Evolutionary conservation across 2,888 invertebrate species (phyloP).

Genomic region (Hyposoter didymator): DNA sequence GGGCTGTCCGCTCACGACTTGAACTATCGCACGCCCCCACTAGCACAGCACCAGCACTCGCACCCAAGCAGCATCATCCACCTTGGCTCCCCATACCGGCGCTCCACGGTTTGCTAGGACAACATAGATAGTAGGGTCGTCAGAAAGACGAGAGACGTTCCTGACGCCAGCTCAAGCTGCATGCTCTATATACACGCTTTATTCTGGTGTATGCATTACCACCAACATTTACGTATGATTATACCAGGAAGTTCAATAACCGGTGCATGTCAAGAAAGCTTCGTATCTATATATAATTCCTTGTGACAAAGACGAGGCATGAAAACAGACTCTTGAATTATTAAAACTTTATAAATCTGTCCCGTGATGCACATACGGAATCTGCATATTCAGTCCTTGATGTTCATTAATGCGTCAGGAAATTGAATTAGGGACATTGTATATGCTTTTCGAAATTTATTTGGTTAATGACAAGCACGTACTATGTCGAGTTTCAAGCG

Average conservation of each 20-base stretch:
- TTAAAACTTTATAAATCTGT: neutral
- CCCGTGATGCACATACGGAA: neutral
- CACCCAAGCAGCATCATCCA: slow-evolving; percentile 81
- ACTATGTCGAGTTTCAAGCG: neutral
- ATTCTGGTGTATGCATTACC: slow-evolving; percentile 51
- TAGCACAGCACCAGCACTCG: slow-evolving; percentile 76
- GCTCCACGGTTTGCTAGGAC: slow-evolving; percentile 60
- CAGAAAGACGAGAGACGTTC: slow-evolving; percentile 60
- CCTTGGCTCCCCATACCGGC: slow-evolving; percentile 75
- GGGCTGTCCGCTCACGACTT: slow-evolving; percentile 86
- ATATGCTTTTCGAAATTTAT: neutral
- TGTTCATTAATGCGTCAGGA: too few relatives aligned
- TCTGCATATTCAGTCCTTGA: neutral
- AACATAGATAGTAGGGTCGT: slow-evolving; percentile 58
- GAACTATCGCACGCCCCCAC: slow-evolving; percentile 87
- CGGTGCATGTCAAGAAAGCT: slow-evolving; percentile 68
- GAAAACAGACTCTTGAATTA: neutral
- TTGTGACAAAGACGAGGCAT: neutral
- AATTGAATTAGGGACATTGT: neutral
- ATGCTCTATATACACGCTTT: slow-evolving; percentile 35
- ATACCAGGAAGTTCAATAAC: slow-evolving; percentile 39
- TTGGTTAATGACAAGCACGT: neutral
- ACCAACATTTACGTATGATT: slow-evolving; percentile 43
- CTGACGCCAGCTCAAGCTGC: slow-evolving; percentile 68
- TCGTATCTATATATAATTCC: slow-evolving; percentile 56